Conservation (phyloP, 2,113 vertebrate species). For the Rhea pennata region DNA sequence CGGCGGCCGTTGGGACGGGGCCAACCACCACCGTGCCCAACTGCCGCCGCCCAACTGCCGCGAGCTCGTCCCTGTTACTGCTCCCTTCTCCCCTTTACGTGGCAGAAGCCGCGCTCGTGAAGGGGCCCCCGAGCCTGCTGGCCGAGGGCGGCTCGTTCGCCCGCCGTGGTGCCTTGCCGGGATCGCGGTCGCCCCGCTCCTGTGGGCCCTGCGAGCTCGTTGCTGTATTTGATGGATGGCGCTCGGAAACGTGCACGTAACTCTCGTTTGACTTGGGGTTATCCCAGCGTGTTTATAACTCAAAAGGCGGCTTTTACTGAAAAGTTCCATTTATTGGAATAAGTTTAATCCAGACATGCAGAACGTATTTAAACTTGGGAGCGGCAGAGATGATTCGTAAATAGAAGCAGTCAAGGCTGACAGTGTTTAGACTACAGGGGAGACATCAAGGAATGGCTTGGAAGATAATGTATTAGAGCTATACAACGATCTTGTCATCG, state of each 20-base stretch:
- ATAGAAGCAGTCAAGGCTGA: conserved; percentile 16
- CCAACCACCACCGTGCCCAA: too few species aligned
- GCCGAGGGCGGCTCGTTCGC: not conserved
- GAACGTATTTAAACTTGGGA: conserved; percentile 15
- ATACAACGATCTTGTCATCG: not conserved
- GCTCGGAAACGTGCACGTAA: not conserved
- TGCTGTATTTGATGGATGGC: not conserved
- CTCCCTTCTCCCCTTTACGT: not conserved
- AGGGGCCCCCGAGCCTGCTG: not conserved
- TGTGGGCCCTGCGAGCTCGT: rapidly evolving
- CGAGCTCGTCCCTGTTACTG: not conserved
- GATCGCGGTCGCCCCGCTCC: not conserved
- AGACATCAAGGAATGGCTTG: conserved; percentile 13
- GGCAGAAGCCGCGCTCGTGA: rapidly evolving
- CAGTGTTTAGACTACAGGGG: not conserved
- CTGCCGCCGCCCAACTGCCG: too few species aligned
- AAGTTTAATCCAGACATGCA: conserved; percentile 18
- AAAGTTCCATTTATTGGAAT: not conserved
- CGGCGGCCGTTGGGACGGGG: too few species aligned
- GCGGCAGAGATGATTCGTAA: conserved; percentile 9
- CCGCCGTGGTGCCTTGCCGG: not conserved
- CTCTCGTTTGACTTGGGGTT: not conserved
- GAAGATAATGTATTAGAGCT: not conserved
- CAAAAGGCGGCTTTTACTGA: conserved; percentile 11
- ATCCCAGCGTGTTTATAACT: not conserved